phyloP scores from a whole-genome alignment of 2,797 vertebrate genomes.

The Nannoperca obscura region DNA sequence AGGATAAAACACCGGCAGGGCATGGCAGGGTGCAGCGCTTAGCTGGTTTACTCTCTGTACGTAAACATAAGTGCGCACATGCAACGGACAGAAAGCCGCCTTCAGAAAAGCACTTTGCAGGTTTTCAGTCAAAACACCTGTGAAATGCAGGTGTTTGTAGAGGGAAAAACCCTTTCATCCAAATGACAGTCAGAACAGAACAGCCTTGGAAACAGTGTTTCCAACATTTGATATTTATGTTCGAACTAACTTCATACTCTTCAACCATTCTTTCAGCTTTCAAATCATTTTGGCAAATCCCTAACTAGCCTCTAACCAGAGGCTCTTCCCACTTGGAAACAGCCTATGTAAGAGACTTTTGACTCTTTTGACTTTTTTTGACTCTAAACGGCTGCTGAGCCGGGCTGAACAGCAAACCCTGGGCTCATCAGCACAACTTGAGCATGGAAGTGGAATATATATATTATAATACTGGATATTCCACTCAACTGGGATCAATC shows the following conservation, averaged over 20 bases:
- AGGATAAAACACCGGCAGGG: constrained; percentile 13
- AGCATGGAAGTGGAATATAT: constrained; percentile 51
- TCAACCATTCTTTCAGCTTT: constrained; percentile 49
- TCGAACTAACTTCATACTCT: constrained; percentile 7
- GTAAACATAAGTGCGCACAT: constrained; percentile 9
- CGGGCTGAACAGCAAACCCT: constrained; percentile 54
- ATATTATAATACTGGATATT: constrained; percentile 53
- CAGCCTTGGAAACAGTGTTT: background rate
- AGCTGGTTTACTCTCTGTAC: constrained; percentile 27
- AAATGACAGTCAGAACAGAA: constrained; percentile 3
- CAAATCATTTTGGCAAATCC: constrained; percentile 56
- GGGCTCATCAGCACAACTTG: constrained; percentile 55
- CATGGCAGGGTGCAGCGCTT: constrained; percentile 9
- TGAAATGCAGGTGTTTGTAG: constrained; percentile 7
- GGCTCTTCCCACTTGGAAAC: constrained; percentile 67
- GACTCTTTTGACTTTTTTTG: too few relatives aligned
- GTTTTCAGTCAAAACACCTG: constrained; percentile 4
- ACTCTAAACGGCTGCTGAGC: constrained; percentile 56
- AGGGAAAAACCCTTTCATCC: background rate
- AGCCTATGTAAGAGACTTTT: constrained; percentile 48
- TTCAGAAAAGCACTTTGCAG: background rate
- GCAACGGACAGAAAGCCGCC: background rate
- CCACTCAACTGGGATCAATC: constrained; percentile 35
- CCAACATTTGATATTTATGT: constrained; percentile 31
- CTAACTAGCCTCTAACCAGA: constrained; percentile 55